Evolutionary conservation across 1,140 invertebrate species (phyloP).

Genomic region (Neodiprion virginianus): DNA sequence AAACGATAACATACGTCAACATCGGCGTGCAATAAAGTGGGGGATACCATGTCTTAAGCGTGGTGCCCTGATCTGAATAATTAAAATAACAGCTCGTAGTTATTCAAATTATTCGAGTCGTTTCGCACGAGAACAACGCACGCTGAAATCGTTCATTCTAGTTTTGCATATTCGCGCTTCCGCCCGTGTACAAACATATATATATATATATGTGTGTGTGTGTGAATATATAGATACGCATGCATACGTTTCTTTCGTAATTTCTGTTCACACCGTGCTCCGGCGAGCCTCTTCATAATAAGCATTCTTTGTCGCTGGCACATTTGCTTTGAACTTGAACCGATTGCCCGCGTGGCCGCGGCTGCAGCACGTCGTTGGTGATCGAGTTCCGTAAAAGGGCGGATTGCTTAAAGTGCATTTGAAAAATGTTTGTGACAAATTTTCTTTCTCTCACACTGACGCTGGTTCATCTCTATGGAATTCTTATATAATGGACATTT

Average conservation of each 20-base stretch:
- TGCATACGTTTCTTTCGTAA: background rate
- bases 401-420: background rate
- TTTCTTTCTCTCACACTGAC: no score
- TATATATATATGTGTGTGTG: no score
- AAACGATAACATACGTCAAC: constrained; percentile 3
- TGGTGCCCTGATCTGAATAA: constrained; percentile 38
- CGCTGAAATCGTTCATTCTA: background rate
- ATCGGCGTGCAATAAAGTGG: background rate
- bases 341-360: no score
- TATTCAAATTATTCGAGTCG: constrained; percentile 42
- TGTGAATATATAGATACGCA: no score
- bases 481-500: background rate
- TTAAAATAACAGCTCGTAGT: constrained; percentile 53
- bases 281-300: no score
- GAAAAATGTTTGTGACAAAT: background rate
- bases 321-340: no score
- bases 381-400: no score
- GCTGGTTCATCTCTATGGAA: background rate
- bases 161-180: background rate
- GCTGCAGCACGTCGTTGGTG: no score
- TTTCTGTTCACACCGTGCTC: background rate
- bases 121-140: background rate
- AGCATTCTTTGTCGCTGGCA: no score
- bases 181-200: background rate
- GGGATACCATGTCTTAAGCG: background rate